Evolutionary conservation across 1,140 invertebrate genomes (phyloP), one percentile per base, ranked within the genome.

Genomic region (Lerema accius): DNA sequence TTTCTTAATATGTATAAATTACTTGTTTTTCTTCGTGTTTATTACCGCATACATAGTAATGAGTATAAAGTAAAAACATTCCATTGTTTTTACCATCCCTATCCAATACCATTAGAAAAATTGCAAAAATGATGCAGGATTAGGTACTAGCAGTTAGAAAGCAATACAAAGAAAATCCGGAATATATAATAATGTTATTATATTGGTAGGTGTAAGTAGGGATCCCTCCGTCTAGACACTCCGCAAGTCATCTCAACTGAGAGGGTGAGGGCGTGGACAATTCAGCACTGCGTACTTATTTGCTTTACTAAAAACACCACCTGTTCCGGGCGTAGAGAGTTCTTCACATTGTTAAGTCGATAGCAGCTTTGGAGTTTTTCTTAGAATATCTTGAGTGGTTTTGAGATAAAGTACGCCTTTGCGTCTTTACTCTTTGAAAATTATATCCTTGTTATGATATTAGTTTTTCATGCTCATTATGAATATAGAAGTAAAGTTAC

Each of bases 151-250:
- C n/a, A n/a, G n/a, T n/a, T n/a, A n/a, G 26, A 43, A 45, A 19
- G n/a, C 0, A 56, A 26, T 42, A 55, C 23, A 43, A 10, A 26
- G 39, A 56, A 16, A 6, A 55, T 43, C 7, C 39, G 15, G 53
- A 68, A 80, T 73, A 73, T 73, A 71, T 73, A 42, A 69, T 72
- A 73, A 70, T 63, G 69, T 69, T 71, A 73, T 72, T 67, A 67
- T 73, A 71, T 75, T 72, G 68, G 67, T 71, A 72, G 74, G 76
- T 80, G 72, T 68, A 73, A 71, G 63, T 49, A 73, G 65, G 75
- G 78, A 76, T 80, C 82, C 84, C 82, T 86, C 78, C 84, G 85
- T 88, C 86, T 90, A 90, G 86, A 90, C 86, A 71, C 82, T 80
- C 79, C 76, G 84, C 84, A 80, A 86, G 83, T 86, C 82, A 82